phyloP scores from a whole-genome alignment of 2,113 vertebrate species.

The Phyllopteryx taeniolatus region DNA sequence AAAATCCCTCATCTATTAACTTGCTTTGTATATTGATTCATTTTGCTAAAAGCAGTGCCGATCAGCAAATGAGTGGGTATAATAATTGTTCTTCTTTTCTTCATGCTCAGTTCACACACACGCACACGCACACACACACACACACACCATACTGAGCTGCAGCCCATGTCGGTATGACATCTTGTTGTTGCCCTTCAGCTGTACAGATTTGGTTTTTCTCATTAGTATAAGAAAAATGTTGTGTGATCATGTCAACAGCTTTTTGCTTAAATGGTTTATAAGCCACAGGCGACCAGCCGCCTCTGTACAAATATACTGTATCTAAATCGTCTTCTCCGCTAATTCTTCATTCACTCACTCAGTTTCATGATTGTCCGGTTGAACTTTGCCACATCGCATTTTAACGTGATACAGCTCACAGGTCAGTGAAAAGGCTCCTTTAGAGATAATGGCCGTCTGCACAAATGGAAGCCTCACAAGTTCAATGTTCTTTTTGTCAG shows the following conservation, averaged over 20 bases:
- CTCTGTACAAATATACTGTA: slow-evolving; percentile 13
- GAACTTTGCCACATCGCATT: slow-evolving; percentile 11
- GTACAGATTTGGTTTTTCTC: slow-evolving; percentile 41
- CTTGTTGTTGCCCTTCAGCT: slow-evolving; percentile 45
- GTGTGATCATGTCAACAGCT: slow-evolving; percentile 38
- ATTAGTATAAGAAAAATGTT: slow-evolving; percentile 59
- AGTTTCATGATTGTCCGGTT: slow-evolving; percentile 17
- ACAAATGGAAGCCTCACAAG: slow-evolving; percentile 20
- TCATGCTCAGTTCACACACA: slow-evolving; percentile 9
- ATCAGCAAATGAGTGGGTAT: slow-evolving; percentile 46
- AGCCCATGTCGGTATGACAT: slow-evolving; percentile 47
- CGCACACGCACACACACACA: background rate
- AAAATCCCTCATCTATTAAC: slow-evolving; percentile 33
- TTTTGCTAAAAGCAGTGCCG: slow-evolving; percentile 36
- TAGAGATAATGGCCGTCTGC: slow-evolving; percentile 26
- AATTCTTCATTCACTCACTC: slow-evolving; percentile 27
- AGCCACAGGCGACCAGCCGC: slow-evolving; percentile 39
- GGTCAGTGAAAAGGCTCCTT: slow-evolving; percentile 9
- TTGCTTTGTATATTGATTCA: slow-evolving; percentile 39
- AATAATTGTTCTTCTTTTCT: slow-evolving; percentile 46
- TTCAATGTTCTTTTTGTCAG: slow-evolving; percentile 16
- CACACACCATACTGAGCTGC: slow-evolving; percentile 10
- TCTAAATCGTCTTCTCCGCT: slow-evolving; percentile 5
- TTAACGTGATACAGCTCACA: slow-evolving; percentile 13
- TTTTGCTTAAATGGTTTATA: slow-evolving; percentile 40